These are phyloP conservation scores for Sylvilagus floridanus DNA, from an alignment of 2,797 vertebrate species.

Conservation along the genomic window DNA sequence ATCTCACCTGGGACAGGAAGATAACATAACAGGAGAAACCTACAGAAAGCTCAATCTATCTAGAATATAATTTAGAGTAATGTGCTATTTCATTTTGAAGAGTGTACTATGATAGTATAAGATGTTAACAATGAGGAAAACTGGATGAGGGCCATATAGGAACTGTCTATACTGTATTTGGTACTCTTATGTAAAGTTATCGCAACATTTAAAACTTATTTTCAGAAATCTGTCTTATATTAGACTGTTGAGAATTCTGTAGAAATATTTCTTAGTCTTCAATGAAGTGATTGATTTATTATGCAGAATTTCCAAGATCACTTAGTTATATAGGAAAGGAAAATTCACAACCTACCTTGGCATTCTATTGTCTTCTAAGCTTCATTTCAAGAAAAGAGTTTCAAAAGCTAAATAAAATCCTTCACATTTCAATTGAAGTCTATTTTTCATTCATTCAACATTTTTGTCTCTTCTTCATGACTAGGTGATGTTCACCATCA, in stretches of 20 bases:
- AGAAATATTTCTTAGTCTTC: conserved; percentile 36
- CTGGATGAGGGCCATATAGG: neutral
- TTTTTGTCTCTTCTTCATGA: conserved; percentile 72
- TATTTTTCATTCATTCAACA: conserved; percentile 70
- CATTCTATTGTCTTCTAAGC: conserved; percentile 49
- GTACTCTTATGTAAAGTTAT: conserved; percentile 33
- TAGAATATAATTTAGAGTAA: conserved; percentile 24
- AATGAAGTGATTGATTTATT: conserved; percentile 8
- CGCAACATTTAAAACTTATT: neutral
- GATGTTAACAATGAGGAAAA: conserved; percentile 21
- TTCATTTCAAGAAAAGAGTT: conserved; percentile 65
- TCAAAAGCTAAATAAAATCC: conserved; percentile 74
- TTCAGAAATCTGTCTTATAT: neutral
- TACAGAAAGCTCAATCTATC: neutral
- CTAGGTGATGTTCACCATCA: conserved; percentile 73
- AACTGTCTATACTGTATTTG: neutral
- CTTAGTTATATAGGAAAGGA: conserved; percentile 40
- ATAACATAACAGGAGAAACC: neutral
- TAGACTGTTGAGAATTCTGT: neutral
- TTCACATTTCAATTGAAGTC: conserved; percentile 61
- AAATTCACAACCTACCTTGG: conserved; percentile 22
- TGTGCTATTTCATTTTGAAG: conserved; percentile 18
- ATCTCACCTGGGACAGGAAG: conserved; percentile 25
- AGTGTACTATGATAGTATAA: neutral
- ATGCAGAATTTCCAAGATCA: conserved; percentile 41